Evolutionary conservation across 2,888 invertebrate genomes (phyloP), one percentile per base, ranked within the genome.

Genomic region (Plutella xylostella): DNA sequence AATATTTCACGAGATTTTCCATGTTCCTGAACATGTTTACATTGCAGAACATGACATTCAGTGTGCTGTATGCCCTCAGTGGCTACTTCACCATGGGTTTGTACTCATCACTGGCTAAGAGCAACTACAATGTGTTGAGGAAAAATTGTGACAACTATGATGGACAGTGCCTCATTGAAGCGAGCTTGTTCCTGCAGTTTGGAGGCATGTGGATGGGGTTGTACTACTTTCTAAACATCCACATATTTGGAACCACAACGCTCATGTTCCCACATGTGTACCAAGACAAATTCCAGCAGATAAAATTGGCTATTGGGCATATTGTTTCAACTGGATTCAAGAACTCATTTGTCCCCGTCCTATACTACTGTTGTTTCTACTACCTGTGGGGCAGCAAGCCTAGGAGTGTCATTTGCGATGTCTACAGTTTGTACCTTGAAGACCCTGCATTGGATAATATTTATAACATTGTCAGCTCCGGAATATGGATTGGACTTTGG

Each of bases 181-280:
- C 88, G 51, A 87, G 88, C 53, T 80, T 90, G 38, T 92, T 90
- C 59, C 63, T 93, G 21, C 74, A 91, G 38, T 74, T 90, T 50
- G 87, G 87, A 49, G 92, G 92, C 14, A 73, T 90, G 53, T 89
- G 89, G 85, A 88, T 87, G 53, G 92, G 92, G 25, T 54, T 84
- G 31, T 79, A 72, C 52, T 84, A 87, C 55, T 90, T 89, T 53
- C 50, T 86, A 1, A 87, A 83, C 55, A 78, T 85, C 9, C 87
- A 87, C 53, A 72, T 88, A 31, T 77, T 85, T 40, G 85, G 85
- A 18, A 65, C 73, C 9, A 83, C 86, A 49, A 75, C 85, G 51
- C 72, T 92, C 0, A 73, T 85, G 20, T 93, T 92, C 62, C 88
- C 91, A 7, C 86, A 90, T n/a, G 84, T 91, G 14, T 89, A 90